phyloP scores from a whole-genome alignment of 2,888 invertebrate species.

The Tenthredo livida region DNA sequence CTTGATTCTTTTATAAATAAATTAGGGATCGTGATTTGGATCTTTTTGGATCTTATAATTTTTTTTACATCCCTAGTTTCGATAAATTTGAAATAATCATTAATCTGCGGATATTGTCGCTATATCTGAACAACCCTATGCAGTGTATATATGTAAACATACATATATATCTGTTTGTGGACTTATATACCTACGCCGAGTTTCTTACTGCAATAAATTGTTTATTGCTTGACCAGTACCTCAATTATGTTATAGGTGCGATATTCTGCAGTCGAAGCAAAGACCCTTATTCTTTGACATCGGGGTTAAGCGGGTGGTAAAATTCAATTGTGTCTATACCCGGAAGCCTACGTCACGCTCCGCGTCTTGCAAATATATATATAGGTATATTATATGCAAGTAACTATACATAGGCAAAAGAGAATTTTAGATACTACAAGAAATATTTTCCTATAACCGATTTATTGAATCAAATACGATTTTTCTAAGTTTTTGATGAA shows the following conservation, averaged over 20 bases:
- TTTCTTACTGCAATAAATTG: slow-evolving; percentile 5
- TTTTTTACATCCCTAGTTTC: background rate
- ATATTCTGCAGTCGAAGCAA: slow-evolving; percentile 23
- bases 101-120: background rate
- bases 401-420: background rate
- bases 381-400: background rate
- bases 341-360: slow-evolving; percentile 16
- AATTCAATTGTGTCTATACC: slow-evolving; percentile 25
- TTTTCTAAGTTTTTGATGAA: too few relatives aligned
- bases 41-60: background rate
- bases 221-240: slow-evolving; percentile 32
- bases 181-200: background rate
- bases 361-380: background rate
- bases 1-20: too few relatives aligned
- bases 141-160: background rate
- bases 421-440: background rate
- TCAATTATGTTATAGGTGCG: slow-evolving; percentile 37
- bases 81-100: background rate
- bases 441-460: background rate
- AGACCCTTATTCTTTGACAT: slow-evolving; percentile 23
- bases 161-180: background rate
- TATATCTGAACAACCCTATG: background rate
- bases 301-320: slow-evolving; percentile 39
- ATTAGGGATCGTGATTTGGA: background rate
- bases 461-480: too few relatives aligned